These are phyloP conservation scores for Mesembrinibis cayennensis DNA, from an alignment of 2,113 vertebrate species.

Conservation along the genomic window DNA sequence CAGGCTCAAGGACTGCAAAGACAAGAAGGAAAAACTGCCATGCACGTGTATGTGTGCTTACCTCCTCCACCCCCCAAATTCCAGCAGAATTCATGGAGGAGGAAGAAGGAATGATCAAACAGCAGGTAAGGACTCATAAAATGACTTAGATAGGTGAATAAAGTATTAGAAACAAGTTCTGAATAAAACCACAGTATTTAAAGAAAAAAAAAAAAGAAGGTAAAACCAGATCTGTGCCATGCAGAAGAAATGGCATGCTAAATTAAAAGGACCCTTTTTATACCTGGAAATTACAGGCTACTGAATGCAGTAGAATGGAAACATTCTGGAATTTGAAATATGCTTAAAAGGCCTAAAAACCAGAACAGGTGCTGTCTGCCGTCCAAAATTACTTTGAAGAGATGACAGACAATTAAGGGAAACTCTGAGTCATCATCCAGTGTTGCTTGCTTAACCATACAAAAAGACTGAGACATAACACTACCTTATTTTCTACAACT, in stretches of 20 bases:
- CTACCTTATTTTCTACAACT: neutral
- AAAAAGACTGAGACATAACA: neutral
- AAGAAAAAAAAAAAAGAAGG: neutral
- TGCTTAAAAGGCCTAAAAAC: neutral
- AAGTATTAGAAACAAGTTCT: neutral
- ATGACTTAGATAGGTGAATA: neutral
- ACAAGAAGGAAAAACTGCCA: neutral
- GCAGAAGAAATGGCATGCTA: neutral
- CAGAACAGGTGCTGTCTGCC: neutral
- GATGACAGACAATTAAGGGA: neutral
- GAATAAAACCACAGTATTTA: neutral
- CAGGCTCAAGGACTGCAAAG: neutral
- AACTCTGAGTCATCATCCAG: constrained; percentile 5
- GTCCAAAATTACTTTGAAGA: constrained; percentile 8
- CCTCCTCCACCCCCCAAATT: neutral
- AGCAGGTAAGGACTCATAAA: neutral
- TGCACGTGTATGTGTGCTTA: neutral
- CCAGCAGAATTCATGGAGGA: neutral
- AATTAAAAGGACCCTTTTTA: neutral
- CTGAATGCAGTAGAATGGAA: neutral
- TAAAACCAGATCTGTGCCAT: neutral
- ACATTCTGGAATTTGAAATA: constrained; percentile 15
- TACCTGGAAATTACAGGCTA: constrained; percentile 18
- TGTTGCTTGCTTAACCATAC: neutral
- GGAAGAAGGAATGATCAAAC: neutral